These are phyloP conservation scores for Pollenia labialis DNA, from an alignment of 2,888 invertebrate genomes.

Conservation along the genomic window DNA sequence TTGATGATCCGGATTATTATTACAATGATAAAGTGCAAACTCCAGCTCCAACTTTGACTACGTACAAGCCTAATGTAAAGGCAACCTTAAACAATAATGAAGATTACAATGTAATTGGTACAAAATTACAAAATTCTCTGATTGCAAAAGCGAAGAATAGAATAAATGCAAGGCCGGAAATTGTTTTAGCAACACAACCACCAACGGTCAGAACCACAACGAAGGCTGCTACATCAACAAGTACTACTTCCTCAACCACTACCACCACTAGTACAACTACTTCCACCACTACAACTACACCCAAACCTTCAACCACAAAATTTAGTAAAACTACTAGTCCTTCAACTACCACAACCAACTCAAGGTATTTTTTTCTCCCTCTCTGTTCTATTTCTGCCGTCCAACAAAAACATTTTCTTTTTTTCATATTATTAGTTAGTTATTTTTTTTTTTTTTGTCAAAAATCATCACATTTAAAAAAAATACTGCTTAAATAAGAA, in stretches of 20 bases:
- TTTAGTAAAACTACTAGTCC: slow-evolving; percentile 64
- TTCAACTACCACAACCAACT: slow-evolving; percentile 74
- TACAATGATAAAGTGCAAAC: slow-evolving; percentile 62
- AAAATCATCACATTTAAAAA: slow-evolving; percentile 13
- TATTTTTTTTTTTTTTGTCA: not conserved
- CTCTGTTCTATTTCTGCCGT: slow-evolving; percentile 18
- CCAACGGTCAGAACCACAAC: slow-evolving; percentile 85
- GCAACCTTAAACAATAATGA: slow-evolving; percentile 65
- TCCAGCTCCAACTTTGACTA: slow-evolving; percentile 28
- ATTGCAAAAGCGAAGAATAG: slow-evolving; percentile 43
- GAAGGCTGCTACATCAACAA: slow-evolving; percentile 84
- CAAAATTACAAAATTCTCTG: slow-evolving; percentile 58
- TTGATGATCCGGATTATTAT: slow-evolving; percentile 76
- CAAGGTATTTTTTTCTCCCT: slow-evolving; percentile 73
- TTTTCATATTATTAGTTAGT: slow-evolving; percentile 9
- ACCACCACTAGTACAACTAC: slow-evolving; percentile 81
- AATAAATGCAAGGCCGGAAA: slow-evolving; percentile 75
- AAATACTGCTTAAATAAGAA: slow-evolving; percentile 52
- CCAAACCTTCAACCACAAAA: slow-evolving; percentile 79
- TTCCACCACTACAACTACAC: slow-evolving; percentile 85
- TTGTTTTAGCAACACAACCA: slow-evolving; percentile 45
- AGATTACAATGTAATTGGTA: slow-evolving; percentile 78
- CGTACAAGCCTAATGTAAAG: slow-evolving; percentile 40
- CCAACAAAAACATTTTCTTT: not conserved
- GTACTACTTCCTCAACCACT: slow-evolving; percentile 81